phyloP scores from a whole-genome alignment of 2,797 vertebrate species.

The Neoniphon sammara region DNA sequence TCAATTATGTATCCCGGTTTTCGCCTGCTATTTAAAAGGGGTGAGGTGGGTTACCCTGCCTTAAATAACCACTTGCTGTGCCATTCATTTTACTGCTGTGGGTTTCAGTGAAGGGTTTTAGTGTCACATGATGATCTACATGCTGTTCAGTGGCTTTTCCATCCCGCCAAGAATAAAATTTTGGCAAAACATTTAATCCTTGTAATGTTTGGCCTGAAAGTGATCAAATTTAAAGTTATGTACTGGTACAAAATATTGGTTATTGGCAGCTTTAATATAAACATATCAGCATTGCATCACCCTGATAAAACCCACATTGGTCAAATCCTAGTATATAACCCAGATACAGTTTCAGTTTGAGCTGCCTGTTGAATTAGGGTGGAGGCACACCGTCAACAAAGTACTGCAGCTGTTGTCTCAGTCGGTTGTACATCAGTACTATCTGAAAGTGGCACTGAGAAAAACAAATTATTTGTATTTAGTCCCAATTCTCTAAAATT shows the following conservation, averaged over 20 bases:
- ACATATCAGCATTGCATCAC: no score
- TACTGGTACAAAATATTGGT: no score
- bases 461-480: constrained; percentile 14
- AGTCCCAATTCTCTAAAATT: constrained; percentile 18
- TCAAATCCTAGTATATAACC: constrained; percentile 23
- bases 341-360: constrained; percentile 8
- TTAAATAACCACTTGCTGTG: no score
- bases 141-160: constrained; percentile 24
- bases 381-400: constrained; percentile 41
- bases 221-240: no score
- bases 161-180: constrained; percentile 49
- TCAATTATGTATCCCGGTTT: no score
- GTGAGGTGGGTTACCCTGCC: no score
- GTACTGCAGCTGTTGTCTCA: constrained; percentile 36
- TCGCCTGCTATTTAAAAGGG: no score
- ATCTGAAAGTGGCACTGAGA: constrained; percentile 29
- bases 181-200: constrained; percentile 18
- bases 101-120: constrained; percentile 28
- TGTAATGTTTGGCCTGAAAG: constrained; percentile 35
- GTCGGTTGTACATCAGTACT: constrained; percentile 33
- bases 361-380: no score
- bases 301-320: no score
- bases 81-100: constrained; percentile 34
- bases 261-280: no score
- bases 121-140: constrained; percentile 13